Evolutionary conservation across 2,113 vertebrate species (phyloP).

Genomic region (Arenaria interpres): DNA sequence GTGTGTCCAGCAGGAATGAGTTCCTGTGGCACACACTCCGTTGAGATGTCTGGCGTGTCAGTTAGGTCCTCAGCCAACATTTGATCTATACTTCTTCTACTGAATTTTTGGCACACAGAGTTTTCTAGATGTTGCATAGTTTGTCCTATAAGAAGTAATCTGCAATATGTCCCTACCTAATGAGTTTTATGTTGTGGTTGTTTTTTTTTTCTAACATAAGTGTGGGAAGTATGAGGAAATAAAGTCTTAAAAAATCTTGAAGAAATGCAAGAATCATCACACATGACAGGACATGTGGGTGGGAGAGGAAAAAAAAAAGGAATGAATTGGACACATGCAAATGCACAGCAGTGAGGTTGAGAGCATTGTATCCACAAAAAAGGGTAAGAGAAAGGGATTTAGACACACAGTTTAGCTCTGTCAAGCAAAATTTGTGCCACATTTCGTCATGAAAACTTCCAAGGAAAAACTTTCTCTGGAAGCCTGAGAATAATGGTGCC

Average conservation of each 20-base stretch:
- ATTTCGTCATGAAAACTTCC: neutral
- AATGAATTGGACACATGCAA: neutral
- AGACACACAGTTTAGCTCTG: neutral
- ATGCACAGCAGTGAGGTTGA: neutral
- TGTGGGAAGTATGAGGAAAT: neutral
- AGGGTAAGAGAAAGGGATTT: neutral
- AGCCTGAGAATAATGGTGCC: neutral
- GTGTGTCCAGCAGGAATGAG: neutral
- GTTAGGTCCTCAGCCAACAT: neutral
- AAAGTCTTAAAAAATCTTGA: neutral
- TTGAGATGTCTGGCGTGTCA: neutral
- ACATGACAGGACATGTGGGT: rapidly evolving
- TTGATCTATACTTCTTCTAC: neutral
- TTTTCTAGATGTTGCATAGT: neutral
- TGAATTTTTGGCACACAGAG: neutral
- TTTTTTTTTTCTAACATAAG: neutral
- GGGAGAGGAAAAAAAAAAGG: too few relatives aligned
- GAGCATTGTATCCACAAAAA: neutral
- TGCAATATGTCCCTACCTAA: neutral
- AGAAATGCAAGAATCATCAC: neutral
- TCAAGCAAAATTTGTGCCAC: neutral
- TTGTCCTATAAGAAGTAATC: neutral
- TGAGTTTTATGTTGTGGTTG: neutral
- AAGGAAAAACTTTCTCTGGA: neutral
- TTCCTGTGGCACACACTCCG: neutral